Evolutionary conservation across 2,113 vertebrate species (phyloP).

Genomic region (Clupea harengus): DNA sequence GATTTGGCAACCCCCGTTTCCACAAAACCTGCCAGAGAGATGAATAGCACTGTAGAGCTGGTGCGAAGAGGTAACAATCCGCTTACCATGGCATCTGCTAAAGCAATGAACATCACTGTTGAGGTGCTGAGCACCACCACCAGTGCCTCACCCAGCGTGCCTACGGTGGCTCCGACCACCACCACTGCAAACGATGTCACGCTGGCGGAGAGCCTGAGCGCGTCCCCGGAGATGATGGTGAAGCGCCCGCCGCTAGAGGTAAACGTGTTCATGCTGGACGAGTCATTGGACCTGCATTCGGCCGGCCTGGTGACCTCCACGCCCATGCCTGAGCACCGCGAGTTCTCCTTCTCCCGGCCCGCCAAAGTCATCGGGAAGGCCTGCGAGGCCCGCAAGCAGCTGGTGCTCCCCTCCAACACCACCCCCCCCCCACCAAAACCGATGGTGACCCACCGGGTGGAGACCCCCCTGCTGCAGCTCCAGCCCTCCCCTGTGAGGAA

Average conservation of each 20-base stretch:
- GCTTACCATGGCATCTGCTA: background rate
- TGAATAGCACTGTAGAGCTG: background rate
- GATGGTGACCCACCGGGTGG: background rate
- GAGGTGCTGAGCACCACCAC: background rate
- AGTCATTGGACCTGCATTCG: background rate
- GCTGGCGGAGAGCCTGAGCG: background rate
- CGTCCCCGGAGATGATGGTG: background rate
- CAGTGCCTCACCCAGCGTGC: background rate
- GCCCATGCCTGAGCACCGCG: background rate
- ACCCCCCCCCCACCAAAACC: background rate
- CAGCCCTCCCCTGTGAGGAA: background rate
- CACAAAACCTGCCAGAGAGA: background rate
- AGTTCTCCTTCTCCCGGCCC: background rate
- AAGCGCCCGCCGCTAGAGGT: background rate
- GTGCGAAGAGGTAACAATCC: background rate
- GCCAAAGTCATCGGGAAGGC: background rate
- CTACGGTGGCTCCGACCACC: background rate
- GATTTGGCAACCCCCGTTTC: background rate
- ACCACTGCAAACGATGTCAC: background rate
- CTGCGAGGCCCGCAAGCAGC: constrained; percentile 2
- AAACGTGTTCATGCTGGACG: background rate
- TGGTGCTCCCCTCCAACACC: background rate
- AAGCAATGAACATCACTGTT: background rate
- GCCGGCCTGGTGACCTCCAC: background rate
- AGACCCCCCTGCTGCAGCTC: background rate